Base-by-base conservation (phyloP, 1,140 invertebrate species). In the Leptopilina boulardi region DNA sequence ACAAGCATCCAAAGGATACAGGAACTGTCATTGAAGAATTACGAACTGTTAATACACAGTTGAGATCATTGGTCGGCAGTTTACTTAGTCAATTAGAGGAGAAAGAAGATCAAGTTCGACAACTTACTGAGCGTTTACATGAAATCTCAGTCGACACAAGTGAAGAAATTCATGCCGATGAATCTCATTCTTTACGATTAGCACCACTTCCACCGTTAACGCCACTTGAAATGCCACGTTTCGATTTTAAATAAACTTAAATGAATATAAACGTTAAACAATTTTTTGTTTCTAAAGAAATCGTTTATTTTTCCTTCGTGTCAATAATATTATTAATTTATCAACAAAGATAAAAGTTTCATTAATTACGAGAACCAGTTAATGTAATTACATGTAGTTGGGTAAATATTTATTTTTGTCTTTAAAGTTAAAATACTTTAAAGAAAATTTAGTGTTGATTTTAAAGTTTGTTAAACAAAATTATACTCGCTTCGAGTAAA, bases 11-110 rank as follows among this genome's bases (percentile, higher is more conserved):
- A 2, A 94, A 94, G 87, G 91, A 92, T 54, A 91, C 92, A 9
- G 84, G 87, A 70, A 91, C 85, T 34, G 92, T 94, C 42, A 91
- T 94, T 70, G 93, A 95, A 85, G 94, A 94, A 85, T 85, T 94
- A 42, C 90, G 91, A 82, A 93, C 90, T 59, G 85, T 92, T 1
- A 94, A 93, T 82, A 89, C 92, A 70, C 93, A 93, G 81, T 83
- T 94, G 23, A 88, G 92, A 79, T 90, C 89, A 15, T 88, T 94
- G 41, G 90, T 94, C 19, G 91, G 91, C 26, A 92, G 92, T 84
- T 86, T 94, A 44, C 85, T 94, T 5, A 86, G 90, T 51, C 92
- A 94, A 86, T 85, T 94, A 18, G 93, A 94, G 80, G 87, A 91
- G 3, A 92, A 93, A 56, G 92, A 93, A 78, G 90, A 91, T 84